Conservation (phyloP, 2,113 vertebrate species). For the Rhegmatorhina hoffmannsi region DNA sequence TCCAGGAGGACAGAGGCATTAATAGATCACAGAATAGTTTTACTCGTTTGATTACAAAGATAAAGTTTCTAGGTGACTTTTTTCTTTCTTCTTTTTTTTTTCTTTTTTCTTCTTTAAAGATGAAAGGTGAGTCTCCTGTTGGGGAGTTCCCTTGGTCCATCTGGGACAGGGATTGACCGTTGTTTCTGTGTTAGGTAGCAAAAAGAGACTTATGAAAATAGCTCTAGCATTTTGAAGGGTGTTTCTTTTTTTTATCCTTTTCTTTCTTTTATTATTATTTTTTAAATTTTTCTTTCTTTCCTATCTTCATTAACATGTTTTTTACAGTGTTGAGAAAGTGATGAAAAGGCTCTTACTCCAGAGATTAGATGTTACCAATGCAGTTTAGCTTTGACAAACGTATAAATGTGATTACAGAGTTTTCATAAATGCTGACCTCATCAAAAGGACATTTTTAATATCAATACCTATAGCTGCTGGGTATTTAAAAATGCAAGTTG, state of each 20-base stretch:
- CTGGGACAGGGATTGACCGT: not conserved
- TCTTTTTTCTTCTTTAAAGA: not conserved
- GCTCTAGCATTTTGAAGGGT: not conserved
- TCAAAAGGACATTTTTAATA: not conserved
- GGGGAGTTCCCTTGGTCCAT: not conserved
- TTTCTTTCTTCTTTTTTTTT: not conserved
- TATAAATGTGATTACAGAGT: not conserved
- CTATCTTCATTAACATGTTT: not conserved
- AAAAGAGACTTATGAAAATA: not conserved
- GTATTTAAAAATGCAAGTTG: not conserved
- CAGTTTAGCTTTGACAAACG: not conserved
- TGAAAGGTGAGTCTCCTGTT: not conserved
- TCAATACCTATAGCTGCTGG: not conserved
- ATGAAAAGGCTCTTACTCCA: not conserved
- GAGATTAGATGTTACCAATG: not conserved
- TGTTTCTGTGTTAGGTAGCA: not conserved
- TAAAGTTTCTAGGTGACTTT: not conserved
- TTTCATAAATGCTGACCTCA: not conserved
- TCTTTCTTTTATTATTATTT: not conserved
- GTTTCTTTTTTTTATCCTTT: not conserved
- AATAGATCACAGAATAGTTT: not conserved
- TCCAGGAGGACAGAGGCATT: not conserved
- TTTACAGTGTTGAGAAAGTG: not conserved
- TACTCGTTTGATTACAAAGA: not conserved
- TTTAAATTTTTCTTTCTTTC: not conserved